Percentiles rank a stretch among this genome's conserved stretches.
phyloP scores from a whole-genome alignment of 2,797 vertebrate genomes.

The Propithecus perrieri region DNA sequence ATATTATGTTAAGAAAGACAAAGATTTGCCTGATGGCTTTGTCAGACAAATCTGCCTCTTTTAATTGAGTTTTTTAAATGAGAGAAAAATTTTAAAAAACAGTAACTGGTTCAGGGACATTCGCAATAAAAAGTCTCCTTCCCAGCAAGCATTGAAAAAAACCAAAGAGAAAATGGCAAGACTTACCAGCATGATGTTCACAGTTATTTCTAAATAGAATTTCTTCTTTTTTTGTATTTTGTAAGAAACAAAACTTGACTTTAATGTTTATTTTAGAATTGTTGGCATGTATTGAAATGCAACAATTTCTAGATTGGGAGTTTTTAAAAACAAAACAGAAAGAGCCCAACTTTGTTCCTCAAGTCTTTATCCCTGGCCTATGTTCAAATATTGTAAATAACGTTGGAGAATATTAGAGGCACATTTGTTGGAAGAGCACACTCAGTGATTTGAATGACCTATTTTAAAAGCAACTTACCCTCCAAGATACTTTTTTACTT shows the following conservation, averaged over 20 bases:
- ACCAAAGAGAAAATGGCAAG: not conserved
- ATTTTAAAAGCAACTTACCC: constrained; percentile 43
- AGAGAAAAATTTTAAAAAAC: not conserved
- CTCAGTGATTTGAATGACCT: constrained; percentile 20
- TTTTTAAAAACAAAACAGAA: constrained; percentile 44
- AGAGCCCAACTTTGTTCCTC: not conserved
- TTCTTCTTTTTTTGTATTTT: not conserved
- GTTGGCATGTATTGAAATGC: not conserved
- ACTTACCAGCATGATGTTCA: not conserved
- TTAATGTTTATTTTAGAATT: constrained; percentile 55
- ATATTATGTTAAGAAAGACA: not conserved
- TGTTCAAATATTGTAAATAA: constrained; percentile 37
- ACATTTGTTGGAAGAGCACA: not conserved
- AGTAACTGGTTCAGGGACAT: not conserved
- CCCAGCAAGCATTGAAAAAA: not conserved
- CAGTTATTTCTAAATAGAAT: constrained; percentile 28
- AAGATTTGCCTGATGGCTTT: constrained; percentile 2
- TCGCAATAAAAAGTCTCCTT: constrained; percentile 48
- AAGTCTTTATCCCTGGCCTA: not conserved
- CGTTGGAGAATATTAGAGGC: constrained; percentile 23
- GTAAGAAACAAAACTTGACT: not conserved
- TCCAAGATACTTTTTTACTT: not conserved
- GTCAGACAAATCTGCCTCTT: constrained; percentile 20
- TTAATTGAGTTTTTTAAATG: constrained; percentile 7
- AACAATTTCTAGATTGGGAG: constrained; percentile 9